A percentile compares a stretch with the other conserved stretches of the same genome.
Conservation (phyloP, 2,888 invertebrate species). For the Drosophila kokeensis region DNA sequence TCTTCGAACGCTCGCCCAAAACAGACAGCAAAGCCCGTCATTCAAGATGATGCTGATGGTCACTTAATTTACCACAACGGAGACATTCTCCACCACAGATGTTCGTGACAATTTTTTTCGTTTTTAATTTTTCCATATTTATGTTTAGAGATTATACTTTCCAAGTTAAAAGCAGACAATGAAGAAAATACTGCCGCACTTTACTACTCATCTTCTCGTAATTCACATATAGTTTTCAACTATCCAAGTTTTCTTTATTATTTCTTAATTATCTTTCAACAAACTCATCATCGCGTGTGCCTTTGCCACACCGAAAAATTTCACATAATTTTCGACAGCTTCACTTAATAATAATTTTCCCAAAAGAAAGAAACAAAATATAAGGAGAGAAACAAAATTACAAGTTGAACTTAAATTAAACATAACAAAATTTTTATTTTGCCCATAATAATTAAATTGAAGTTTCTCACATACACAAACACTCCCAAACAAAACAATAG, state of each 20-base stretch:
- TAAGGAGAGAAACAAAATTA: conserved; percentile 16
- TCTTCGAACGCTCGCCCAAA: conserved; percentile 45
- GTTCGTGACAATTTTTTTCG: conserved; percentile 93
- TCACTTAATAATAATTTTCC: conserved; percentile 36
- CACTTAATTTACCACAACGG: conserved; percentile 99
- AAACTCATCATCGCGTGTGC: conserved; percentile 32
- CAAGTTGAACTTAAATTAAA: conserved; percentile 34
- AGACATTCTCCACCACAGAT: conserved; percentile 99
- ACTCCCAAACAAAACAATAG: conserved; percentile 20
- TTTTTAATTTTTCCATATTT: conserved; percentile 81
- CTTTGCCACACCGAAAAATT: conserved; percentile 18
- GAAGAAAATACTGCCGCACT: conserved; percentile 39
- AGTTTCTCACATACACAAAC: conserved; percentile 20
- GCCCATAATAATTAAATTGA: conserved; percentile 11
- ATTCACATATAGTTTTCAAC: conserved; percentile 56
- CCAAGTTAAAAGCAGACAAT: conserved; percentile 31
- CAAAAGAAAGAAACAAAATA: conserved; percentile 23
- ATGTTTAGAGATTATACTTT: conserved; percentile 65
- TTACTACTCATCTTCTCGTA: conserved; percentile 41
- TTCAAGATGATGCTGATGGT: conserved; percentile 99
- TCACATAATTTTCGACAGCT: conserved; percentile 44
- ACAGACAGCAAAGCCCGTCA: conserved; percentile 89
- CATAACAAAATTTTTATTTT: conserved; percentile 23
- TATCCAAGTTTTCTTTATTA: conserved; percentile 68
- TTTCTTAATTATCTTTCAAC: conserved; percentile 62